Conservation (phyloP, 2,797 vertebrate species). For the Sternarchorhynchus goeldii region DNA sequence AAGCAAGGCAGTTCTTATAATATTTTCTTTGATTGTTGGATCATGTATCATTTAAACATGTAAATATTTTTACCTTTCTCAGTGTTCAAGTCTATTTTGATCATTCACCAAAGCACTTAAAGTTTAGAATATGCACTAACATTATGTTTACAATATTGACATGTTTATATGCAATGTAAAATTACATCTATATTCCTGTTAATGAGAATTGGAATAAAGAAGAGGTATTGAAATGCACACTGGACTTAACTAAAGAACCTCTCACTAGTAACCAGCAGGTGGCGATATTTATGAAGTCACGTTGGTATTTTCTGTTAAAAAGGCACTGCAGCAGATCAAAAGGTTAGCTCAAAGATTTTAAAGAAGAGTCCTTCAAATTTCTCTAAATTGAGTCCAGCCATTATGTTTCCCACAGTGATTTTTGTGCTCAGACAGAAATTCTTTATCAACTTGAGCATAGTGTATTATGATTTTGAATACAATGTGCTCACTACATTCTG, state of each 20-base stretch:
- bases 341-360: background rate
- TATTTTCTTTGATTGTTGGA: too few relatives aligned
- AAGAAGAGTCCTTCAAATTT: background rate
- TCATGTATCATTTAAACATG: too few relatives aligned
- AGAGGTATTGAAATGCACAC: background rate
- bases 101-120: too few relatives aligned
- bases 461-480: background rate
- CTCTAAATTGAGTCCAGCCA: background rate
- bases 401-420: background rate
- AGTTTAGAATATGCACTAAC: too few relatives aligned
- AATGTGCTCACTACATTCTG: background rate
- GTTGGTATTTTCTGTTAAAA: background rate
- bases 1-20: too few relatives aligned
- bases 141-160: too few relatives aligned
- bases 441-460: background rate
- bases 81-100: too few relatives aligned
- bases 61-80: too few relatives aligned
- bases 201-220: too few relatives aligned
- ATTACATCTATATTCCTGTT: too few relatives aligned
- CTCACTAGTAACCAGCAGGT: slow-evolving; percentile 22
- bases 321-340: background rate
- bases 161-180: too few relatives aligned
- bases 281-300: slow-evolving; percentile 2
- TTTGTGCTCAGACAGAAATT: background rate
- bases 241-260: background rate